Conservation (phyloP, 2,113 vertebrate species). For the Camelus bactrianus region DNA sequence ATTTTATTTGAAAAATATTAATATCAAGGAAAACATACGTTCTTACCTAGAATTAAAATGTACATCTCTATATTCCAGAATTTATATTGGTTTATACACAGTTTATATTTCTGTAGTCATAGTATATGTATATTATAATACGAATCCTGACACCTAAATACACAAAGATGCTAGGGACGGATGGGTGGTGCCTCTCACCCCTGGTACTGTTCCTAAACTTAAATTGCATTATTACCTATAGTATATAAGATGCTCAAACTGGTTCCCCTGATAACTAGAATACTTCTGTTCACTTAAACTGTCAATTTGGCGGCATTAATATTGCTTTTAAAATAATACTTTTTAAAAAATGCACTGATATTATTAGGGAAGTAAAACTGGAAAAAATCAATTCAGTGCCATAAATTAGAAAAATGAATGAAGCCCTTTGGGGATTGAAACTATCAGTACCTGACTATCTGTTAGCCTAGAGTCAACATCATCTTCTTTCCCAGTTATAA, state of each 20-base stretch:
- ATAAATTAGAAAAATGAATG: constrained; percentile 48
- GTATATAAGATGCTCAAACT: neutral
- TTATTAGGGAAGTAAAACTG: constrained; percentile 62
- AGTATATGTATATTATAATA: neutral
- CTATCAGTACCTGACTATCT: neutral
- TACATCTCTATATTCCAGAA: neutral
- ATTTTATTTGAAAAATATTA: neutral
- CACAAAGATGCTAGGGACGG: neutral
- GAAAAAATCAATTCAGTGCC: constrained; percentile 57
- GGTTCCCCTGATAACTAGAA: neutral
- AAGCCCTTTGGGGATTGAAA: constrained; percentile 28
- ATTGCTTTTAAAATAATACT: constrained; percentile 41
- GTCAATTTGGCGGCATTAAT: constrained; percentile 37
- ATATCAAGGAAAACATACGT: neutral
- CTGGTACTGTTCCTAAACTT: neutral
- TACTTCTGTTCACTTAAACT: neutral
- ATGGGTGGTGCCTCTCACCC: neutral
- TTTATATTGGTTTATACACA: neutral
- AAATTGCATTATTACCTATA: neutral
- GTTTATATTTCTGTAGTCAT: neutral
- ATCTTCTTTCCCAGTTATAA: neutral
- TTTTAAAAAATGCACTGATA: constrained; percentile 21
- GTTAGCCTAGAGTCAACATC: constrained; percentile 27
- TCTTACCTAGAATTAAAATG: neutral
- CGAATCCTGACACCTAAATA: neutral